Conservation (phyloP, 2,797 vertebrate genomes). For the Avahi laniger region DNA sequence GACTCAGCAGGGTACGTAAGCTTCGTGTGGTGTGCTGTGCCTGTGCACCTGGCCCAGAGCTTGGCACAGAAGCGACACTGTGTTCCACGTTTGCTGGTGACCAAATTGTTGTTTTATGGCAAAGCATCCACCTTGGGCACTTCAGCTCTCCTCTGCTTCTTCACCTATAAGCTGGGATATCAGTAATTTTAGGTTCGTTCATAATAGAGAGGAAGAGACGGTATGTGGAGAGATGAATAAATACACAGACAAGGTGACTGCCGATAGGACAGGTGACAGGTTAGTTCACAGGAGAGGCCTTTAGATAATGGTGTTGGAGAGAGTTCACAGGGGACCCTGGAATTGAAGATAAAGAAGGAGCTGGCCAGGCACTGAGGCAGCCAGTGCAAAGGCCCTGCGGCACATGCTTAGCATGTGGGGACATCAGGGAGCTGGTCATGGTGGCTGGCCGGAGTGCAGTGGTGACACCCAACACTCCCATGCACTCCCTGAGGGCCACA, state of each 20-base stretch:
- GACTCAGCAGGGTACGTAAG: neutral
- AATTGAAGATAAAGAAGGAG: neutral
- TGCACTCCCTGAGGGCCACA: fast-evolving
- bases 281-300: neutral
- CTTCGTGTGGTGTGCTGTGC: fast-evolving
- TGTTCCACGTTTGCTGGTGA: neutral
- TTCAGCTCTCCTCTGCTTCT: too few relatives aligned
- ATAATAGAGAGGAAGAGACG: neutral
- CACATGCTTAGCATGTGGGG: fast-evolving
- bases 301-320: neutral
- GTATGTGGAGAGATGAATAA: neutral
- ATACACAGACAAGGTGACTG: neutral
- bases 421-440: fast-evolving
- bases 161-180: neutral
- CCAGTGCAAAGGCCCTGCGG: neutral
- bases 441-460: neutral
- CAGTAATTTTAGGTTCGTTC: too few relatives aligned
- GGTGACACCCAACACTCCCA: fast-evolving
- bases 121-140: neutral
- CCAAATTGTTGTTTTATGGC: neutral
- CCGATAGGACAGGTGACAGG: neutral
- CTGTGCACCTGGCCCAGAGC: neutral
- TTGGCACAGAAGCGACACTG: fast-evolving
- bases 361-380: fast-evolving
- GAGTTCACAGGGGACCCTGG: neutral